Evolutionary conservation across 2,797 vertebrate genomes (phyloP).

Genomic region (Scleropages formosus): DNA sequence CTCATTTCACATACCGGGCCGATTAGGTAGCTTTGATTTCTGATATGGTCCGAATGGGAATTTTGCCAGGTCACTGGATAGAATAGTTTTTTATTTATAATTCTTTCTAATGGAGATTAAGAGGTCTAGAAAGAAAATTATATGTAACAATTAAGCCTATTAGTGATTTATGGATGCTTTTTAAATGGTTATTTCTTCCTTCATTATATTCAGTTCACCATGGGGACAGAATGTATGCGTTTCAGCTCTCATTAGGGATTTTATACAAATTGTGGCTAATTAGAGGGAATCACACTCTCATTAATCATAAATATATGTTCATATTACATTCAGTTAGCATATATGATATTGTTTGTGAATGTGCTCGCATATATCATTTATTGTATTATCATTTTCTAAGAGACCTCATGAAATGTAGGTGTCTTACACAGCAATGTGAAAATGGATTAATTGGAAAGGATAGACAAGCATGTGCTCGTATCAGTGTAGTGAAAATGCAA

Average conservation of each 20-base stretch:
- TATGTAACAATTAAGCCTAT: conserved; percentile 9
- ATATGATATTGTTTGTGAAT: not conserved
- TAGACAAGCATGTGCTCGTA: not conserved
- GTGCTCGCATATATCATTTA: not conserved
- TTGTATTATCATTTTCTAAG: not conserved
- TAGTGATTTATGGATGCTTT: conserved; percentile 7
- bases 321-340: conserved; percentile 12
- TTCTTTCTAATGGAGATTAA: not conserved
- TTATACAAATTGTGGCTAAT: conserved; percentile 35
- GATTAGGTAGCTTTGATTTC: no score
- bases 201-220: conserved; percentile 35
- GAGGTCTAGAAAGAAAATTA: not conserved
- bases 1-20: no score
- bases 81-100: not conserved
- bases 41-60: no score
- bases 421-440: not conserved
- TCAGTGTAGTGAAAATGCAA: not conserved
- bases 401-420: not conserved
- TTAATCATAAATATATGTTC: conserved; percentile 29
- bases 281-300: conserved; percentile 35
- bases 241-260: conserved; percentile 24
- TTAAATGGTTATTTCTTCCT: conserved; percentile 16
- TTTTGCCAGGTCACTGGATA: no score
- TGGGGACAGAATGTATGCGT: conserved; percentile 30
- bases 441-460: not conserved